Base-by-base conservation (phyloP, 1,140 invertebrate species). In the Lepidurus couesii region DNA sequence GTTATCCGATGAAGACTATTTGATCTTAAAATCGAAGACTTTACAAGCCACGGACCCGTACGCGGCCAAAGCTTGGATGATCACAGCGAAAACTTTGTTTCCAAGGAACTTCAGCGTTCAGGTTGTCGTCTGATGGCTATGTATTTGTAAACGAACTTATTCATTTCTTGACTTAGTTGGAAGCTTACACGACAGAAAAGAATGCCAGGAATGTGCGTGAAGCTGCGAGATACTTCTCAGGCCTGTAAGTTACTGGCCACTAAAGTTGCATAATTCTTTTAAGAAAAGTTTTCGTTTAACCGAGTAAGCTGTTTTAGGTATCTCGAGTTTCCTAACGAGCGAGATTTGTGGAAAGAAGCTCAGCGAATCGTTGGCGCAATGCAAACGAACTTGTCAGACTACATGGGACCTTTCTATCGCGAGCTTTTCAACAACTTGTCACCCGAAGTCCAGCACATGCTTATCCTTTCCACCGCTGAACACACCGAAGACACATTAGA, bases 51-150 rank as follows among this genome's bases (percentile, higher is more conserved):
- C 83, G 44, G 92, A 95, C 85, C 89, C 91, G 79, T 89, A 89
- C 84, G 89, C 91, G 44, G 93, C 93, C 1, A 95, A 95, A 88
- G 91, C 93, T 26, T 96, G 94, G 94, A 90, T 95, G 86, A 89
- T 96, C n/a, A 95, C 93, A 9, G 94, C 94, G 0, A 93, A 92
- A 88, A 93, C 92, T 9, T 87, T 96, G 79, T 95, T 91, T 87
- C 93, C 94, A 0, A 89, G 91, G 44, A 94, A 93, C 84, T 94
- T 94, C 82, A 90, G 90, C 82, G 90, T 96, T 74, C 93, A 95
- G 85, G 93, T 92, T 34, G 6, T 44, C 6, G 43, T 79, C 43
- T 76, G 73, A 74, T 73, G 8, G 8, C 3, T 79, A 44, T 6
- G 45, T 74, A 42, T 45, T 34, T 34, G 34, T 9, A 77, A 78